Conservation (phyloP, 2,888 invertebrate genomes). For the Leptopilina myrica region DNA sequence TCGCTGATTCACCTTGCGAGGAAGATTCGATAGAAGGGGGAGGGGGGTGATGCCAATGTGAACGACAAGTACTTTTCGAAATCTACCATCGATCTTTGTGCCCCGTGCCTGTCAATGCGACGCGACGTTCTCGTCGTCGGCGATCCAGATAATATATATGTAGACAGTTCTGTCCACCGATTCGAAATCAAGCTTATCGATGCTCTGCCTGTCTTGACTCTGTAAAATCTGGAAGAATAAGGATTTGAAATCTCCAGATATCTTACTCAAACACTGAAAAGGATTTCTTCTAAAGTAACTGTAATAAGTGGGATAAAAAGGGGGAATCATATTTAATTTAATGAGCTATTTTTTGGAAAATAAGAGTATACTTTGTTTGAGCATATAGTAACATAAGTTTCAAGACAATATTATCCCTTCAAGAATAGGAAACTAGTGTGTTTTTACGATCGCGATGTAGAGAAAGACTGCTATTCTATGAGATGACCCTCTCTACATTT, state of each 20-base stretch:
- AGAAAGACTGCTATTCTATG: conserved; percentile 51
- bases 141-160: conserved; percentile 35
- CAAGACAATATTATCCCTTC: conserved; percentile 60
- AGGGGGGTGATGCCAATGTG: background rate
- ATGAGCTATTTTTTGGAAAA: background rate
- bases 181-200: conserved; percentile 42
- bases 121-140: conserved; percentile 19
- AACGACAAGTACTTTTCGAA: conserved; percentile 38
- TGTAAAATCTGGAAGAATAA: background rate
- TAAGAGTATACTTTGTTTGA: background rate
- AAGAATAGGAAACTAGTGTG: conserved; percentile 62
- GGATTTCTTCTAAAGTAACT: too few relatives aligned
- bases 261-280: conserved; percentile 33
- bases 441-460: conserved; percentile 64
- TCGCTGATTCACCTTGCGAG: conserved; percentile 58
- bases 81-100: conserved; percentile 40
- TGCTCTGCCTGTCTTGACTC: conserved; percentile 40
- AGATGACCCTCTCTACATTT: conserved; percentile 37
- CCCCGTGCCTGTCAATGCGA: conserved; percentile 20
- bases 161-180: conserved; percentile 29
- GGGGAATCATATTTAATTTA: too few relatives aligned
- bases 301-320: too few relatives aligned
- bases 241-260: background rate
- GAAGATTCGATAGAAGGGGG: conserved; percentile 24
- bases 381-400: background rate